Evolutionary conservation across 2,888 invertebrate species (phyloP).

Genomic region (Gortyna flavago): DNA sequence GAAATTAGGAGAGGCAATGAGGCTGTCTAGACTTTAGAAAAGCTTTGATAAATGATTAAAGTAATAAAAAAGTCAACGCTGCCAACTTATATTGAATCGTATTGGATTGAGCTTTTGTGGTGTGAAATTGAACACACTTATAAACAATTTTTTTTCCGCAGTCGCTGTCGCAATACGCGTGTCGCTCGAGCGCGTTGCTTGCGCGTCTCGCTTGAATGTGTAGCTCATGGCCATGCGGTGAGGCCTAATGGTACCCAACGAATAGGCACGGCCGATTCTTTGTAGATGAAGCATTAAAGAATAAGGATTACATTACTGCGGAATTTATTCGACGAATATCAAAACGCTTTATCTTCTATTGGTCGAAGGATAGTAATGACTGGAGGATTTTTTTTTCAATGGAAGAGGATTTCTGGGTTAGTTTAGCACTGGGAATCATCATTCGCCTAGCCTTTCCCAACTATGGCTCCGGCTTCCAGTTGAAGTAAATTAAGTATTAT

Average conservation of each 20-base stretch:
- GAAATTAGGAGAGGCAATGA: not conserved
- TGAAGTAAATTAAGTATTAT: not conserved
- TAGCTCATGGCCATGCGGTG: not conserved
- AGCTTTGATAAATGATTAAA: not conserved
- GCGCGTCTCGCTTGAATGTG: not conserved
- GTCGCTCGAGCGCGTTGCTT: not conserved
- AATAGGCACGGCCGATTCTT: constrained; percentile 10
- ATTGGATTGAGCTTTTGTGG: constrained; percentile 3
- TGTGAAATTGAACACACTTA: constrained; percentile 5
- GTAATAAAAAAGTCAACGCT: not conserved
- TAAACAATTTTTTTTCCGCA: not conserved
- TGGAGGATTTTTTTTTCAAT: not conserved
- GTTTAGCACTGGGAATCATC: not conserved
- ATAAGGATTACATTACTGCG: constrained; percentile 31
- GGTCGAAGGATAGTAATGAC: constrained; percentile 21
- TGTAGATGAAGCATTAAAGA: constrained; percentile 29
- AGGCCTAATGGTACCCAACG: constrained; percentile 9
- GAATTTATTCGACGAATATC: constrained; percentile 48
- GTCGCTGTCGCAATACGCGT: not conserved
- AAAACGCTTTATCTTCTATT: constrained; percentile 23
- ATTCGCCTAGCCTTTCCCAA: not conserved
- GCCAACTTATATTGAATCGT: constrained; percentile 8
- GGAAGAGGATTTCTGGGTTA: not conserved
- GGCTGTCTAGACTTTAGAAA: not conserved
- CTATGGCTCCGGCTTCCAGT: not conserved